Conservation (phyloP, 2,113 vertebrate genomes). For the Noctilio leporinus region DNA sequence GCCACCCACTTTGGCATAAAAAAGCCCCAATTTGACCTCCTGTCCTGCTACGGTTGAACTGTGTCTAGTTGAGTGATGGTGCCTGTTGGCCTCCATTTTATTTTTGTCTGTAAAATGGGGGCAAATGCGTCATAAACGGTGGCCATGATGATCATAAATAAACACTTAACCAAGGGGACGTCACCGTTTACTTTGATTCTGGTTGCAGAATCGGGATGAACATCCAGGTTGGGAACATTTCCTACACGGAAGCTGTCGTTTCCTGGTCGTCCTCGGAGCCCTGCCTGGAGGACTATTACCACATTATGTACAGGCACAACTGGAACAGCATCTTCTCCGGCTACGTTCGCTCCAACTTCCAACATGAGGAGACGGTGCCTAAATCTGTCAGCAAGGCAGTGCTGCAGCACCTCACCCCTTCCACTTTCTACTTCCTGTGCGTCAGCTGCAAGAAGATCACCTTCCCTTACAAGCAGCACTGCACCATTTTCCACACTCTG, state of each 20-base stretch:
- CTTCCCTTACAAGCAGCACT: slow-evolving; percentile 77
- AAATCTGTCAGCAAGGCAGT: slow-evolving; percentile 72
- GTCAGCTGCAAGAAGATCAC: slow-evolving; percentile 77
- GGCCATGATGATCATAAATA: not conserved
- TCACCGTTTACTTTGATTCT: slow-evolving; percentile 54
- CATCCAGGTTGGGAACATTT: slow-evolving; percentile 80
- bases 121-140: not conserved
- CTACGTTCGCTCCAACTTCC: slow-evolving; percentile 77
- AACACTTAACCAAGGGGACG: not conserved
- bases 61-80: not conserved
- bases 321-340: slow-evolving; percentile 79
- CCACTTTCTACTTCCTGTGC: slow-evolving; percentile 80
- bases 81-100: not conserved
- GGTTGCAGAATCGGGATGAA: slow-evolving; percentile 77
- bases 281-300: slow-evolving; percentile 80
- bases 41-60: not conserved
- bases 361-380: slow-evolving; percentile 78
- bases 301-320: slow-evolving; percentile 79
- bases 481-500: slow-evolving; percentile 80
- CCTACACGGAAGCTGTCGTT: slow-evolving; percentile 72
- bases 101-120: not conserved
- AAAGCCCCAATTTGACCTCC: no score
- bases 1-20: not conserved
- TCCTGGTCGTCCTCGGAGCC: slow-evolving; percentile 77
- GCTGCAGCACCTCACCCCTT: slow-evolving; percentile 72